Evolutionary conservation across 2,888 invertebrate species (phyloP).

Genomic region (Hirtodrosophila alboralis): DNA sequence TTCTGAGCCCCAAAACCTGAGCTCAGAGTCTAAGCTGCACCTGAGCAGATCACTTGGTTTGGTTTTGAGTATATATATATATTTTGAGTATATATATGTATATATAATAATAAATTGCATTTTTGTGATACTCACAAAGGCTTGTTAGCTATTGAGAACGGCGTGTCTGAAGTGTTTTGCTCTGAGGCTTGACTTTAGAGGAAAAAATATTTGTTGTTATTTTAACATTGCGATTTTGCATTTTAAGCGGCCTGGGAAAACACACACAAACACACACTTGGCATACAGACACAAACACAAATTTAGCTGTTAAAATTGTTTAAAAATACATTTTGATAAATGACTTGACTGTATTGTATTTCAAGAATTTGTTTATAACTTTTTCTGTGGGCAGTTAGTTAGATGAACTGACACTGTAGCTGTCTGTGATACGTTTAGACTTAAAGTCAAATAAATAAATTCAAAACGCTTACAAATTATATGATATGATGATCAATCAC

Average conservation of each 20-base stretch:
- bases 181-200: slow-evolving; percentile 47
- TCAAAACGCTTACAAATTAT: slow-evolving; percentile 60
- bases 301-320: slow-evolving; percentile 68
- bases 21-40: slow-evolving; percentile 48
- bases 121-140: slow-evolving; percentile 35
- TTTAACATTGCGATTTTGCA: slow-evolving; percentile 29
- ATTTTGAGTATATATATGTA: too few species aligned
- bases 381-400: slow-evolving; percentile 23
- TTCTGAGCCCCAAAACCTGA: slow-evolving; percentile 35
- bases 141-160: slow-evolving; percentile 54
- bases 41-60: slow-evolving; percentile 58
- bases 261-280: slow-evolving; percentile 39
- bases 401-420: slow-evolving; percentile 44
- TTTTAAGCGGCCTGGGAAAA: slow-evolving; percentile 65
- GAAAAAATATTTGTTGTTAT: slow-evolving; percentile 32
- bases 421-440: slow-evolving; percentile 25
- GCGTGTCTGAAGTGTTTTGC: slow-evolving; percentile 40
- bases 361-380: slow-evolving; percentile 2
- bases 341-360: slow-evolving; percentile 53
- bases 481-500: slow-evolving; percentile 63
- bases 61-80: too few species aligned
- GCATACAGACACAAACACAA: slow-evolving; percentile 38
- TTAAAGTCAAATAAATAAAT: slow-evolving; percentile 60
- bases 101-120: slow-evolving; percentile 69
- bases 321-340: slow-evolving; percentile 67